Conservation (phyloP, 1,140 invertebrate genomes). For the Ostrea denselamellosa region DNA sequence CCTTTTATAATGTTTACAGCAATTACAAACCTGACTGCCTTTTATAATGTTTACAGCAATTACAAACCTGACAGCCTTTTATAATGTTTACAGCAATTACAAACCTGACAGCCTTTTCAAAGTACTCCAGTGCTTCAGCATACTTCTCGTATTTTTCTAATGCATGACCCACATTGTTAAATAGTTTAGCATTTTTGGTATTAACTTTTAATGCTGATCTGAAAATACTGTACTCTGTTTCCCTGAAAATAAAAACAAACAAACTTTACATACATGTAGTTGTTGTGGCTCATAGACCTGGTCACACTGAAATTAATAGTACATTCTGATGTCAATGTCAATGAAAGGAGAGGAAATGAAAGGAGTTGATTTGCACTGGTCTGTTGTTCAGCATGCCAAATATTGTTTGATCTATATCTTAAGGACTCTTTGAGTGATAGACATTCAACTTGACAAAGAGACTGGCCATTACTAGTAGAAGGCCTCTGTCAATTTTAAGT, state of each 20-base stretch:
- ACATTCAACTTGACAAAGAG: no score
- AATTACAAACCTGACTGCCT: not conserved
- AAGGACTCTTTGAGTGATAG: no score
- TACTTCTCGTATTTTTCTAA: conserved; percentile 91
- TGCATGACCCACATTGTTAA: conserved; percentile 98
- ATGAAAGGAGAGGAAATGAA: no score
- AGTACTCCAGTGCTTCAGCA: conserved; percentile 92
- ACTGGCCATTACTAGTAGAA: no score
- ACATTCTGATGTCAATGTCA: no score
- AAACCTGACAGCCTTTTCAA: conserved; percentile 90
- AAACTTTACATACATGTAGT: not conserved
- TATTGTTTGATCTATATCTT: no score
- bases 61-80: not conserved
- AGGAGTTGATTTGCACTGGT: no score
- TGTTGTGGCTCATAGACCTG: no score
- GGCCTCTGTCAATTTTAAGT: no score
- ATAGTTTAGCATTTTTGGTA: conserved; percentile 94
- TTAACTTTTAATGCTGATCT: conserved; percentile 92
- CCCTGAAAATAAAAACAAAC: conserved; percentile 75
- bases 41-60: not conserved
- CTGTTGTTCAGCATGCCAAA: no score
- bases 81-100: no score
- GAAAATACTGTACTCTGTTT: conserved; percentile 95
- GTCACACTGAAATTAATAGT: no score
- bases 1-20: not conserved